A percentile compares a stretch with the other conserved stretches of the same genome.
phyloP scores from a whole-genome alignment of 2,113 vertebrate species.

The Osmerus eperlanus region DNA sequence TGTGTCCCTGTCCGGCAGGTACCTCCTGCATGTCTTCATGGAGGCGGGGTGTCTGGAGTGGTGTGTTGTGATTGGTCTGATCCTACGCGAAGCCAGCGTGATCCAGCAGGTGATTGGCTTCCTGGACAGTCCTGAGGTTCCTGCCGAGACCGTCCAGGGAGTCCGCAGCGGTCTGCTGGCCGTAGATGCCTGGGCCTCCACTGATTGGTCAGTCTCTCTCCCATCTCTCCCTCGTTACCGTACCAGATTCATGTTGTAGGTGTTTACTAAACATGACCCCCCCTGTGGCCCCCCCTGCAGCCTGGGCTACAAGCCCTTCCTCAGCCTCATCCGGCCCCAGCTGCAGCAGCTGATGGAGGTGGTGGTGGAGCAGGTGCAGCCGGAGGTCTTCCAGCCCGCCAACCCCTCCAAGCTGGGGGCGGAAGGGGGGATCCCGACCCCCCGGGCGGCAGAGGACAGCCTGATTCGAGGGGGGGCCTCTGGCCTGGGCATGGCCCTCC shows the following conservation, averaged over 20 bases:
- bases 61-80: conserved; percentile 90
- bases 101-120: conserved; percentile 88
- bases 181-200: conserved; percentile 86
- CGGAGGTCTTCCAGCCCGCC: conserved; percentile 86
- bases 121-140: conserved; percentile 84
- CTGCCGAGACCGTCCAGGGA: conserved; percentile 83
- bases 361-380: conserved; percentile 78
- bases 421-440: conserved; percentile 50
- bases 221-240: neutral
- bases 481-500: conserved; percentile 68
- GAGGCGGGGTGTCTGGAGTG: conserved; percentile 97
- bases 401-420: conserved; percentile 76
- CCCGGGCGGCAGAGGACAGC: conserved; percentile 78
- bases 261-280: neutral
- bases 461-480: conserved; percentile 58
- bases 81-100: conserved; percentile 84
- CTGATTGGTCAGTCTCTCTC: conserved; percentile 81
- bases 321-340: conserved; percentile 89
- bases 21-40: conserved; percentile 94
- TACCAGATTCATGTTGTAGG: neutral
- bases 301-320: conserved; percentile 95
- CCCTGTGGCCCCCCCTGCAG: conserved; percentile 55
- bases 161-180: conserved; percentile 83
- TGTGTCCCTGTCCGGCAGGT: conserved; percentile 65
- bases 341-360: conserved; percentile 85